Base-by-base conservation (phyloP, 2,113 vertebrate species). In the Falco punctatus region DNA sequence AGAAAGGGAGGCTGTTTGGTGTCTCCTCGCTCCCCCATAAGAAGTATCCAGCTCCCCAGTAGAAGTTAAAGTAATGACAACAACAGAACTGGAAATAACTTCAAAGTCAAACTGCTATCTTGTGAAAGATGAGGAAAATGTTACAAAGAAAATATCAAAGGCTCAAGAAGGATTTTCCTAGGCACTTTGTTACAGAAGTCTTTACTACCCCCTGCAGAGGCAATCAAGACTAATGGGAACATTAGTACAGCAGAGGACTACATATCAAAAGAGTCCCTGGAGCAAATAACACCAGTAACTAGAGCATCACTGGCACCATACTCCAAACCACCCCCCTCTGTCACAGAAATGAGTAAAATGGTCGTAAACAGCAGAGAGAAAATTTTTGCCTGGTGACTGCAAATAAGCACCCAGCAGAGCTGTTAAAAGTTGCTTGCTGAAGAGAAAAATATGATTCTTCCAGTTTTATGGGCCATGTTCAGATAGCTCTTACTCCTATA, bases 371-470 rank as follows among this genome's bases (percentile, higher is more conserved):
- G 89, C 69, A 59, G 61, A 95, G 95, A 80, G 93, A 86, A 90
- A 84, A 94, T 90, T 95, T 94, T 73, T 95, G 96, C 92, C 93
- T 97, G 90, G 92, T 94, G 92, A 94, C 97, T 97, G 89, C 96
- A 94, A 94, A 95, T 81, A 61, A 95, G 90, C 91, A 88, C 92
- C 94, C 96, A 92, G 81, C 90, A 96, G 96, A 96, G 96, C 85
- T 94, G 81, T 96, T 96, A 96, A 96, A 97, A 97, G 90, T 94
- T 96, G 90, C 88, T 96, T 84, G 91, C 58, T 77, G 89, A 65
- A 97, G 80, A 88, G 85, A 97, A 96, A 97, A 97, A 94, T 70
- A 86, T 71, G 79, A 90, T 78, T 97, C 61, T 95, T 92, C 87
- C 59, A 48, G 83, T 84, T 95, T 94, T 95, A 96, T 92, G 81